Percentiles rank a stretch among this genome's conserved stretches.
Conservation (phyloP, 2,888 invertebrate species). For the Epistrophella euchroma region DNA sequence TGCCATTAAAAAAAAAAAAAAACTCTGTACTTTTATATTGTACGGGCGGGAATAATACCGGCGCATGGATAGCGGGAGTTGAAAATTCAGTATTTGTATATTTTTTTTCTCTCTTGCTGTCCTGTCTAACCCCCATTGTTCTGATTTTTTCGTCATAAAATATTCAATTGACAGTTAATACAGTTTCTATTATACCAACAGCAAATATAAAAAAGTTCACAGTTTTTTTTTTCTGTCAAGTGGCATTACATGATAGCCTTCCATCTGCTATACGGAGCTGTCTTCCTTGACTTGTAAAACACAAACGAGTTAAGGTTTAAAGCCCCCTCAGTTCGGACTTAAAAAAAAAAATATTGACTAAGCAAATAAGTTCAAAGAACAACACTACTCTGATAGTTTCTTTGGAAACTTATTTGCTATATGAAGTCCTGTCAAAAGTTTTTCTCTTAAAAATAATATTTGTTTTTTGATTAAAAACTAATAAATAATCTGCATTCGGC, state of each 20-base stretch:
- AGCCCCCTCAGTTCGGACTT: slow-evolving; percentile 37
- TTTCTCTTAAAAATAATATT: slow-evolving; percentile 9
- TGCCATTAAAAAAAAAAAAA: slow-evolving; percentile 59
- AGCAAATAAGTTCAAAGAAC: slow-evolving; percentile 77
- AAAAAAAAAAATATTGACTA: slow-evolving; percentile 83
- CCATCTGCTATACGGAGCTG: slow-evolving; percentile 46
- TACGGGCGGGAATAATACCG: neutral
- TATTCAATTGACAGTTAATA: slow-evolving; percentile 72
- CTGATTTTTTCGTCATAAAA: slow-evolving; percentile 51
- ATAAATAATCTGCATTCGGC: slow-evolving; percentile 75
- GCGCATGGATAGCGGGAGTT: neutral
- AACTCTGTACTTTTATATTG: slow-evolving; percentile 56
- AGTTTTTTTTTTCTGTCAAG: slow-evolving; percentile 44
- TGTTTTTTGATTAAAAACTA: slow-evolving; percentile 13
- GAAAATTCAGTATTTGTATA: slow-evolving; percentile 9
- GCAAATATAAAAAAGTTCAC: slow-evolving; percentile 49
- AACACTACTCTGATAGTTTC: neutral
- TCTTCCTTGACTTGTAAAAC: slow-evolving; percentile 45
- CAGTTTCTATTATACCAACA: slow-evolving; percentile 35
- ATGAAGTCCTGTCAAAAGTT: slow-evolving; percentile 2
- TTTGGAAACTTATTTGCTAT: slow-evolving; percentile 13
- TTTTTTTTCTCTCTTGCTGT: neutral
- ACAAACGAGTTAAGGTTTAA: slow-evolving; percentile 42
- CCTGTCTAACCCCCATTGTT: slow-evolving; percentile 24
- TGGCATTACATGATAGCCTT: slow-evolving; percentile 55